Evolutionary conservation across 2,888 invertebrate species (phyloP).

Genomic region (Amphipyra berbera): DNA sequence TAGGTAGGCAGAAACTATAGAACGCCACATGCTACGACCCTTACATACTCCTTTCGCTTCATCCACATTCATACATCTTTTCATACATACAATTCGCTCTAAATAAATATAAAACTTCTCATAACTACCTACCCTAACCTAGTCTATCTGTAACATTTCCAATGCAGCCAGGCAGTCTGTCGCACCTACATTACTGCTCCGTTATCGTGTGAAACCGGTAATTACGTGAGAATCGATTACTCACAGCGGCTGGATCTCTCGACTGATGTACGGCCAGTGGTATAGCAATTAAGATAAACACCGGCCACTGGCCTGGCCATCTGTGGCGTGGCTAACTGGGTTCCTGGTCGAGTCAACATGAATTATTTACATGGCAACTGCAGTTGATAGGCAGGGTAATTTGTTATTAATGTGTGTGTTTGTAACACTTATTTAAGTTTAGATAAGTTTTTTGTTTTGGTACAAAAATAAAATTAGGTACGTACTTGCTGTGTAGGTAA

Average conservation of each 20-base stretch:
- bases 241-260: slow-evolving; percentile 57
- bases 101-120: not conserved
- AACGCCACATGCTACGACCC: no score
- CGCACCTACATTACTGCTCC: slow-evolving; percentile 51
- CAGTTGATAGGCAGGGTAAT: slow-evolving; percentile 11
- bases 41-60: no score
- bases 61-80: no score
- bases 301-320: slow-evolving; percentile 60
- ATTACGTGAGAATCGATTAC: slow-evolving; percentile 73
- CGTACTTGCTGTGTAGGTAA: no score
- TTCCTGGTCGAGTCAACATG: slow-evolving; percentile 35
- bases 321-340: slow-evolving; percentile 48
- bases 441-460: not conserved
- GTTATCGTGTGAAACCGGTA: slow-evolving; percentile 59
- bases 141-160: slow-evolving; percentile 20
- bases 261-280: slow-evolving; percentile 63
- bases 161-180: slow-evolving; percentile 73
- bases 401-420: not conserved
- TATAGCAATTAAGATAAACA: slow-evolving; percentile 73
- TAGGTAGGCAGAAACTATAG: no score
- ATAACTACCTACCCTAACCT: slow-evolving; percentile 6
- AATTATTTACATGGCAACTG: slow-evolving; percentile 45
- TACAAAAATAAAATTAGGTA: no score
- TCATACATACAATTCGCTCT: not conserved
- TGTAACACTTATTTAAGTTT: not conserved